Evolutionary conservation across 1,140 invertebrate genomes (phyloP).

Genomic region (Drosophila dunni): DNA sequence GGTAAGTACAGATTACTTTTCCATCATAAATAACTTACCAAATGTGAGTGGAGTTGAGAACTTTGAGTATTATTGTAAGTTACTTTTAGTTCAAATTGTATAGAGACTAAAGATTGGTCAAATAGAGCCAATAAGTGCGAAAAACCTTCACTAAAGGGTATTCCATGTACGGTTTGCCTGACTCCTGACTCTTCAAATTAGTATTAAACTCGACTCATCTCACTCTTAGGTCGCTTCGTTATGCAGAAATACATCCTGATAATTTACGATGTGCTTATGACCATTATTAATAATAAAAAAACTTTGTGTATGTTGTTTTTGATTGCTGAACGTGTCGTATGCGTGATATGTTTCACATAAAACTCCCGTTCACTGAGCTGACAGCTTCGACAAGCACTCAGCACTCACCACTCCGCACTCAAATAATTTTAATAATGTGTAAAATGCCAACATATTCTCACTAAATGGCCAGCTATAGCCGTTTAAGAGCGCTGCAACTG

Average conservation of each 20-base stretch:
- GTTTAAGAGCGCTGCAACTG: slow-evolving; percentile 21
- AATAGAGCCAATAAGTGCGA: no score
- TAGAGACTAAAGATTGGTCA: no score
- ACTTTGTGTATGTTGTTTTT: neutral
- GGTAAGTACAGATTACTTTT: slow-evolving; percentile 52
- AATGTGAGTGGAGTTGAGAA: neutral
- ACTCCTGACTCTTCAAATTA: neutral
- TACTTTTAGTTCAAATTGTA: no score
- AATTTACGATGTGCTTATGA: slow-evolving; percentile 42
- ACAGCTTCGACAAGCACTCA: slow-evolving; percentile 14
- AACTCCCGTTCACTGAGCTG: slow-evolving; percentile 40
- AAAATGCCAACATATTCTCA: slow-evolving; percentile 63
- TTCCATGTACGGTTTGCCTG: no score
- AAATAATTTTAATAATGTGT: slow-evolving; percentile 79
- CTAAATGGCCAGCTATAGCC: slow-evolving; percentile 61
- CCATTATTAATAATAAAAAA: slow-evolving; percentile 7
- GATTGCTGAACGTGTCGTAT: slow-evolving; percentile 44
- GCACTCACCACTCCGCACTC: neutral
- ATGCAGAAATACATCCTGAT: slow-evolving; percentile 21
- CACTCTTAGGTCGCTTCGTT: neutral
- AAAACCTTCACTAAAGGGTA: no score
- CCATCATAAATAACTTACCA: slow-evolving; percentile 10
- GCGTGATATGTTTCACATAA: slow-evolving; percentile 61
- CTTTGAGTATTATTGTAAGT: no score
- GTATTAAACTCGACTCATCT: neutral